Evolutionary conservation across 1,140 invertebrate species (phyloP).

Genomic region (Trichonephila clavipes): DNA sequence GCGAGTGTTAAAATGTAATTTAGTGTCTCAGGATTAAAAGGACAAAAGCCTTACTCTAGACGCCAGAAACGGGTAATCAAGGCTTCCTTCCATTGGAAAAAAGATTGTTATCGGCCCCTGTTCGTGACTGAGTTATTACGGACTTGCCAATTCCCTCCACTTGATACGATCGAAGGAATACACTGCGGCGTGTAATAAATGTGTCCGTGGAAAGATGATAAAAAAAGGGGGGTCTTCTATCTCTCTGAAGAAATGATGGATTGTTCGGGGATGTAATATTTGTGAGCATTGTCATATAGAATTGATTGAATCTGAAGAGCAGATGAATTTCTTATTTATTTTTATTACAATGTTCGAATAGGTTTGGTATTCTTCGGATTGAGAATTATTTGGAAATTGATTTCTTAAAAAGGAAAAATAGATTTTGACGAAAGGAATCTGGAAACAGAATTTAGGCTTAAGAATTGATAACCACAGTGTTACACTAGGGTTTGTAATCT

Average conservation of each 20-base stretch:
- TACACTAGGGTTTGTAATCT: too few species aligned
- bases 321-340: too few species aligned
- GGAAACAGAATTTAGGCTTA: too few species aligned
- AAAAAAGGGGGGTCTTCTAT: neutral
- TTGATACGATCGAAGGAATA: conserved; percentile 18
- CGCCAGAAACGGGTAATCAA: neutral
- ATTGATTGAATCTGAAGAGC: too few species aligned
- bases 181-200: neutral
- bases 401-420: too few species aligned
- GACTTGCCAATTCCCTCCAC: conserved; percentile 3
- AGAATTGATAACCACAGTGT: too few species aligned
- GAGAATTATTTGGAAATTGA: too few species aligned
- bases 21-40: conserved; percentile 10
- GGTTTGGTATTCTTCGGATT: too few species aligned
- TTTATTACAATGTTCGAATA: too few species aligned
- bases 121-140: conserved; percentile 31
- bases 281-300: too few species aligned
- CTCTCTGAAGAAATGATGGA: neutral
- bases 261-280: neutral
- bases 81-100: neutral
- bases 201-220: neutral
- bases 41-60: neutral
- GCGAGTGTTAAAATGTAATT: conserved; percentile 35
- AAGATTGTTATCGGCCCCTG: neutral
- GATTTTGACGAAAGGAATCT: too few species aligned